phyloP scores from a whole-genome alignment of 2,797 vertebrate genomes.

The Enteromius trimaculatus region DNA sequence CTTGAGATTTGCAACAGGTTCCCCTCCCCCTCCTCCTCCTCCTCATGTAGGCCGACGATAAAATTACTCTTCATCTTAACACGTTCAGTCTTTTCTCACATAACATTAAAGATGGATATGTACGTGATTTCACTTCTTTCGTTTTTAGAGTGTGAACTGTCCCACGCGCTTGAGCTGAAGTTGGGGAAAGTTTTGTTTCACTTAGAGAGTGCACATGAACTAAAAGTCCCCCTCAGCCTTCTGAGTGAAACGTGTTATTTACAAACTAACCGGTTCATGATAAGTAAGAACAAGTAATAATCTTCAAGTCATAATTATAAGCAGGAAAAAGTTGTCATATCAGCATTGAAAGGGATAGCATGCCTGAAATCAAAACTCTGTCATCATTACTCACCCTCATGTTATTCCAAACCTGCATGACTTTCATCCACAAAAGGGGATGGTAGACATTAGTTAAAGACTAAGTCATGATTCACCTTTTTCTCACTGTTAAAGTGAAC shows the following conservation, averaged over 20 bases:
- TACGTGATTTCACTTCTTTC: constrained; percentile 45
- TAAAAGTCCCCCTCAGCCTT: not conserved
- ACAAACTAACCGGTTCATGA: constrained; percentile 25
- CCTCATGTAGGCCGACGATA: constrained; percentile 63
- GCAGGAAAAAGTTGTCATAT: not conserved
- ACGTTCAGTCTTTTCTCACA: constrained; percentile 17
- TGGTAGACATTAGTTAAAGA: not conserved
- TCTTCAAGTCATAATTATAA: not conserved
- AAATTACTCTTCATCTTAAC: constrained; percentile 65
- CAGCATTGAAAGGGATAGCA: not conserved
- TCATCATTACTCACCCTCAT: not conserved
- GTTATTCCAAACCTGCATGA: not conserved
- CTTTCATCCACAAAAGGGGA: constrained; percentile 3
- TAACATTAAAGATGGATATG: constrained; percentile 2
- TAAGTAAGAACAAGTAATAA: not conserved
- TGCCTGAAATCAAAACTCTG: not conserved
- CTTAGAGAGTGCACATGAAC: not conserved
- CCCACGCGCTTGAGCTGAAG: constrained; percentile 1
- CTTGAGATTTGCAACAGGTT: constrained; percentile 87
- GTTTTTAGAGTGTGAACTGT: not conserved
- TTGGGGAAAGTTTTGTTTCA: constrained; percentile 44
- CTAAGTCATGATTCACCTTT: constrained; percentile 5
- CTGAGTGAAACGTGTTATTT: not conserved
- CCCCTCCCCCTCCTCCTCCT: constrained; percentile 67
- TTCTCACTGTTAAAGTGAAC: not conserved